A percentile compares a stretch with the other conserved stretches of the same genome.
Conservation (phyloP, 2,888 invertebrate species). For the Scotopteryx bipunctaria region DNA sequence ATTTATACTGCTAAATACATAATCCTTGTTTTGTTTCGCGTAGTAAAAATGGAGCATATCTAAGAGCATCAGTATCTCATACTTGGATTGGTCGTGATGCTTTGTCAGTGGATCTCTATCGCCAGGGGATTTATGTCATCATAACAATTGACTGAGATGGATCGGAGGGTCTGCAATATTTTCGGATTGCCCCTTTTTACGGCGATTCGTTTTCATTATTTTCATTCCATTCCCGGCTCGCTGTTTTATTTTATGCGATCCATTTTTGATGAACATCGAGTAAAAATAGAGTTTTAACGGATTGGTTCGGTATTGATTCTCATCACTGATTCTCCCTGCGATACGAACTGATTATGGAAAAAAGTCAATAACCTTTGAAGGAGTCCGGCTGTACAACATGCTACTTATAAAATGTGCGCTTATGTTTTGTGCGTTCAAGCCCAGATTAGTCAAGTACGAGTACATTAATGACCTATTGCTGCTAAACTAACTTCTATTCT, state of each 20-base stretch:
- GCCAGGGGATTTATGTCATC: slow-evolving; percentile 39
- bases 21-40: too few species aligned
- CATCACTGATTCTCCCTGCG: too few species aligned
- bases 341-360: too few species aligned
- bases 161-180: slow-evolving; percentile 40
- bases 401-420: too few species aligned
- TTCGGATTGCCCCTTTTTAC: slow-evolving; percentile 38
- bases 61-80: neutral
- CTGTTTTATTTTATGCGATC: slow-evolving; percentile 4
- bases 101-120: slow-evolving; percentile 25
- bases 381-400: too few species aligned
- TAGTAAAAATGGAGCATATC: neutral
- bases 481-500: too few species aligned
- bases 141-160: slow-evolving; percentile 42
- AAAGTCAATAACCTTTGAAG: too few species aligned
- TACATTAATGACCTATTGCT: too few species aligned
- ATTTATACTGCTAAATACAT: too few species aligned
- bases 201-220: slow-evolving; percentile 37
- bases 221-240: slow-evolving; percentile 17
- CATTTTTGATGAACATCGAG: neutral
- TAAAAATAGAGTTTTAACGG: neutral
- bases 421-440: too few species aligned
- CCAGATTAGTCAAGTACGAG: too few species aligned
- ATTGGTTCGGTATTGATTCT: too few species aligned
- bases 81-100: slow-evolving; percentile 15